Evolutionary conservation across 37 sponge, comb jelly and placozoan genomes (phyloP), one percentile per base, ranked within the genome.

Genomic region (Aplysina aerophoba): DNA sequence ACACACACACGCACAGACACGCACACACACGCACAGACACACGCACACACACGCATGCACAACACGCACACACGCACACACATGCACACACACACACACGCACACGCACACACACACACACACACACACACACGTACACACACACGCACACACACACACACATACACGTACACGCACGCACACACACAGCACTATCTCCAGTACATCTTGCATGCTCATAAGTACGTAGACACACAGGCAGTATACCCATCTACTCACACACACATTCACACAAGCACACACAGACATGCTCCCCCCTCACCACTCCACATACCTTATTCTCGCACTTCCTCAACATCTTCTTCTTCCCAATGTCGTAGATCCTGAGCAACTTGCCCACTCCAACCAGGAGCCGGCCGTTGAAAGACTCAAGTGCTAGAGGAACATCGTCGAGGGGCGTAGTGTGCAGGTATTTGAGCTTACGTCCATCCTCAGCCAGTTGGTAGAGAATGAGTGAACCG

Each of bases 271-370:
- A n/a, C n/a, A n/a, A n/a, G n/a, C n/a, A n/a, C n/a, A n/a, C n/a
- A n/a, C n/a, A n/a, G n/a, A n/a, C n/a, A n/a, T n/a, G n/a, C n/a
- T n/a, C n/a, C n/a, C n/a, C n/a, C n/a, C n/a, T n/a, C n/a, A n/a
- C n/a, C n/a, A n/a, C n/a, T n/a, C 4, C 67, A 27, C 25, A 22
- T 22, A 93, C 93, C 84, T 97, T 99, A 73, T 99, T 99, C 75
- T 99, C 99, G 67, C 97, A 96, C 74, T 99, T 99, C 40, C 99
- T 84, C 68, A 99, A 87, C 91, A 99, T 89, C 73, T 99, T 99
- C 88, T 91, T 94, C 86, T 94, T 94, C 35, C 99, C 99, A 27
- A 99, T 80, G 65, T 99, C 99, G 77, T 99, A 99, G 44, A 99
- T 89, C 24, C 99, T 54, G 27, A 99, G 88, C 0, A 97, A 84